Conservation (phyloP, 2,888 invertebrate species). For the Leucania comma region DNA sequence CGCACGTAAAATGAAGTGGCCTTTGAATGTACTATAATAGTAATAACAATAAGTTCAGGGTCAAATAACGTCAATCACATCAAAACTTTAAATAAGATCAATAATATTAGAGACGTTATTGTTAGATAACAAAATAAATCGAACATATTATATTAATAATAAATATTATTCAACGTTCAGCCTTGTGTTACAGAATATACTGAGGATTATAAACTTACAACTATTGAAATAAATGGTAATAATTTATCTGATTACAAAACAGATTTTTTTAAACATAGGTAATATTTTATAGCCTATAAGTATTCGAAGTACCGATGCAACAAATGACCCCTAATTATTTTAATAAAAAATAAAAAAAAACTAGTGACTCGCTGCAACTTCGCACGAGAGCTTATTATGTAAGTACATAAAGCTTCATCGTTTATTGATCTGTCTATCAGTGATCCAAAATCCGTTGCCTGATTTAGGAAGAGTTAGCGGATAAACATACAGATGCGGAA, state of each 20-base stretch:
- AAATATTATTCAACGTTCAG: neutral
- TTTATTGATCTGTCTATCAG: no score
- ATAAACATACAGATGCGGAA: no score
- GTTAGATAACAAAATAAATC: neutral
- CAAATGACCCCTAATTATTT: no score
- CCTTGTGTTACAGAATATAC: slow-evolving; percentile 19
- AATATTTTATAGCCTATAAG: no score
- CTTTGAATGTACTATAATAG: slow-evolving; percentile 16
- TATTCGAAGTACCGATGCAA: no score
- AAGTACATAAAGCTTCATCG: no score
- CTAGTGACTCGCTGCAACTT: no score
- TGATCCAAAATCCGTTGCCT: no score
- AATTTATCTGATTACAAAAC: neutral
- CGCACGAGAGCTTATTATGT: no score
- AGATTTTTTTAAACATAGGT: neutral
- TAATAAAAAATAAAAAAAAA: no score
- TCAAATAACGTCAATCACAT: neutral
- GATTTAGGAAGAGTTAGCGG: no score
- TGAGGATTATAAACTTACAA: neutral
- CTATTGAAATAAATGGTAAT: slow-evolving; percentile 14
- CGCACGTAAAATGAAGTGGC: slow-evolving; percentile 29
- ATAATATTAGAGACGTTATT: neutral
- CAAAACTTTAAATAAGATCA: slow-evolving; percentile 1
- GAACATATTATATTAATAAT: no score
- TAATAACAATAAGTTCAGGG: slow-evolving; percentile 38